Percentiles rank a stretch among this genome's conserved stretches.
These are phyloP conservation scores for Sphyrna mokarran DNA, from an alignment of 2,113 vertebrate genomes.

Conservation along the genomic window DNA sequence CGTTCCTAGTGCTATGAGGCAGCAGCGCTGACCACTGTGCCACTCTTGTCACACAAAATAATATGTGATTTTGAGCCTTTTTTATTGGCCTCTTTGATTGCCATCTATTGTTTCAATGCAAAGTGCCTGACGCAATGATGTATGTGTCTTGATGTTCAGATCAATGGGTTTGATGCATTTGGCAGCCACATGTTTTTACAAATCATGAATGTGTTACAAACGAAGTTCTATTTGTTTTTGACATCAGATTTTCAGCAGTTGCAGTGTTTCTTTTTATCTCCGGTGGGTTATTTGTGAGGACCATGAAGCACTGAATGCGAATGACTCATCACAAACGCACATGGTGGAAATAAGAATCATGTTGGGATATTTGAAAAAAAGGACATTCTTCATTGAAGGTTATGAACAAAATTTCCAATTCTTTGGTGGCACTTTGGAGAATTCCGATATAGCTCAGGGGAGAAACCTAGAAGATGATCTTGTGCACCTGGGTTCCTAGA, in stretches of 20 bases:
- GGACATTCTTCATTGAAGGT: not conserved
- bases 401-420: not conserved
- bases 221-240: not conserved
- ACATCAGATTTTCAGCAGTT: not conserved
- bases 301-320: not conserved
- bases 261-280: not conserved
- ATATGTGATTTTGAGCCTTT: not conserved
- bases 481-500: not conserved
- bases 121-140: not conserved
- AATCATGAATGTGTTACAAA: not conserved
- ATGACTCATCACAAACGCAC: not conserved
- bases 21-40: no score
- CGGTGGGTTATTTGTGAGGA: not conserved
- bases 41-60: not conserved
- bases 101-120: not conserved
- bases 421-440: not conserved
- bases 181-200: not conserved
- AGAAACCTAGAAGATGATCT: not conserved
- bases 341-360: slow-evolving; percentile 2
- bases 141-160: slow-evolving; percentile 17
- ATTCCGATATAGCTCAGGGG: not conserved
- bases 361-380: not conserved
- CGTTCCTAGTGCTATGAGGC: no score
- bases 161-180: slow-evolving; percentile 22
- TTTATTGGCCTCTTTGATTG: not conserved